Evolutionary conservation across 2,113 vertebrate species (phyloP), one percentile per base, ranked within the genome.

Genomic region (Cebus imitator): DNA sequence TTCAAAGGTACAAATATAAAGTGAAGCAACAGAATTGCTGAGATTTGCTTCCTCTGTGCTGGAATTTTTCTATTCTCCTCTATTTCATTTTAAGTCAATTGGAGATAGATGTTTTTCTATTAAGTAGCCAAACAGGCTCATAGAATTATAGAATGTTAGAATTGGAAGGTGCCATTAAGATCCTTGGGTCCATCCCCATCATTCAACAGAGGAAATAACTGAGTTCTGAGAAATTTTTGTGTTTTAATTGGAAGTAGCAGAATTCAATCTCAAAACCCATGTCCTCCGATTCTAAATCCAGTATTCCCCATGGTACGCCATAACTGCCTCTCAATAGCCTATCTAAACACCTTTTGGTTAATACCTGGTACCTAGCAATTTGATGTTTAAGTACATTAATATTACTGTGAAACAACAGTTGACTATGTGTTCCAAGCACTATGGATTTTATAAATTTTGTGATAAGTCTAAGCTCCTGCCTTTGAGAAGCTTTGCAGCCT

Each of bases 401-500:
- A 16, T 72, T 48, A 90, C 37, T 8, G 4, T 89, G 61, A 96
- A 79, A 45, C 8, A 68, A 9, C 3, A 17, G 43, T 75, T 84
- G 27, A 45, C 66, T 3, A 0, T 68, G 83, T 89, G 10, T 79
- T 81, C 35, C 88, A 81, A 61, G 66, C 32, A 80, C 48, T 73
- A 2, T 85, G 43, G 40, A 17, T 40, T 87, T 91, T 72, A 73
- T 66, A 48, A 58, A 20, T 87, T 81, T 90, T 48, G 16, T 52
- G 25, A 3, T 87, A 61, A 73, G 32, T 79, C 70, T 95, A 81
- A 84, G 9, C n/a, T 85, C 37, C 16, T 91, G 14, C 27, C 76
- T 75, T 75, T 18, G 61, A 70, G 90, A 95, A 94, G 64, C 80
- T 92, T 37, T 76, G 40, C 70, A 72, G 61, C 9, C 70, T 55